A percentile compares a stretch with the other conserved stretches of the same genome.
Evolutionary conservation across 2,797 vertebrate species (phyloP).

Genomic region (Pseudomugil tenellus): DNA sequence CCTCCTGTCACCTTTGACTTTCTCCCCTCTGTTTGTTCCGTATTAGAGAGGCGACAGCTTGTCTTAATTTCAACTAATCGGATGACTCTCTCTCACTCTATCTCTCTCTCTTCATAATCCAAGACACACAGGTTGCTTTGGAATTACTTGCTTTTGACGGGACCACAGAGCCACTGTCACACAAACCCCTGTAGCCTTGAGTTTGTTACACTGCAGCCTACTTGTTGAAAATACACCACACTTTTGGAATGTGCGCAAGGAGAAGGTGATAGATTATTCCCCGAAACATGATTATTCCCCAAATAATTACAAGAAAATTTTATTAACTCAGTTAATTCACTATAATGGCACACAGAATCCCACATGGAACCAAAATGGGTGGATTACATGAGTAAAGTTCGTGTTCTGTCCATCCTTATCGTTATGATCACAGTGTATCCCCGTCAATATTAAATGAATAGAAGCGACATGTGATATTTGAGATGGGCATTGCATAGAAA

Average conservation of each 20-base stretch:
- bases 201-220: constrained; percentile 23
- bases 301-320: constrained; percentile 1
- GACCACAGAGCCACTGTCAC: constrained; percentile 34
- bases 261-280: neutral
- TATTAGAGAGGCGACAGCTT: constrained; percentile 68
- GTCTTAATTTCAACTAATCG: constrained; percentile 75
- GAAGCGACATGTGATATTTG: neutral
- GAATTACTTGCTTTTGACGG: constrained; percentile 53
- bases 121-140: constrained; percentile 59
- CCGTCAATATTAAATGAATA: neutral
- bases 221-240: constrained; percentile 60
- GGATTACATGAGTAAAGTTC: neutral
- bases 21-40: constrained; percentile 49
- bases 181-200: constrained; percentile 1
- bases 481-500: constrained; percentile 36
- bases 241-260: neutral
- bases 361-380: neutral
- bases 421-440: neutral
- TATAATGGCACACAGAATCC: neutral
- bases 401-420: neutral
- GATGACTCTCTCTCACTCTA: constrained; percentile 71
- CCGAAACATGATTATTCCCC: neutral
- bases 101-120: constrained; percentile 67
- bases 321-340: neutral
- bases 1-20: constrained; percentile 69